Evolutionary conservation across 1,140 invertebrate species (phyloP), one percentile per base, ranked within the genome.

Genomic region (Lepeophtheirus salmonis): DNA sequence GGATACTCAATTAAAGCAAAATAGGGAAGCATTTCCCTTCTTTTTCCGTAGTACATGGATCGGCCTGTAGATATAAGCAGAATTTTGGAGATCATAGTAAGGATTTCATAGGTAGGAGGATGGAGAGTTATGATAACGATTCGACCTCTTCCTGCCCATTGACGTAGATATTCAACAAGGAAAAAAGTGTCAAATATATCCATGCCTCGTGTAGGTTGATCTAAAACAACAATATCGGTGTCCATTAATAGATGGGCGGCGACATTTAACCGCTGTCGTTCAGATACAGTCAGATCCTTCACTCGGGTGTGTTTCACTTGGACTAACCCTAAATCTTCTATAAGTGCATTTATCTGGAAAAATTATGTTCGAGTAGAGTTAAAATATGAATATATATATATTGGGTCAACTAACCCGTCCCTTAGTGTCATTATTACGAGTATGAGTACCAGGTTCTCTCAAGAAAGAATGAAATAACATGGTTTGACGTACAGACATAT

Each of bases 111-210:
- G 0, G 89, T 94, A 0, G 89, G 87, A 18, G 89, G 89, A 70
- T 91, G 88, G 12, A 95, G 73, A 0, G 89, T 92, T 68, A 95
- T 76, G n/a, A 94, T 79, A 63, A 70, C 66, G 63, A 66, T 74
- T 65, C 64, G 72, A 54, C 83, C 82, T 18, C 84, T 78, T 53
- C 78, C 79, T 0, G 88, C 87, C 90, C 90, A 95, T 68, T 92
- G 88, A 56, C 89, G 79, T 41, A 95, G 71, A 70, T 91, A 94
- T 69, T 95, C 90, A 21, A 95, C 81, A 14, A 95, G 70, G 69
- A 95, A 95, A 72, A 94, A 94, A 0, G 88, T 89, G 67, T 96
- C 90, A 64, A 94, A 94, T 60, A 95, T 91, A 66, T 96, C 90
- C 82, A 96, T 87, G 53, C 87, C 86, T 67, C 81, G 80, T 0